Conservation (phyloP, 2,888 invertebrate species). For the Synanthedon vespiformis region DNA sequence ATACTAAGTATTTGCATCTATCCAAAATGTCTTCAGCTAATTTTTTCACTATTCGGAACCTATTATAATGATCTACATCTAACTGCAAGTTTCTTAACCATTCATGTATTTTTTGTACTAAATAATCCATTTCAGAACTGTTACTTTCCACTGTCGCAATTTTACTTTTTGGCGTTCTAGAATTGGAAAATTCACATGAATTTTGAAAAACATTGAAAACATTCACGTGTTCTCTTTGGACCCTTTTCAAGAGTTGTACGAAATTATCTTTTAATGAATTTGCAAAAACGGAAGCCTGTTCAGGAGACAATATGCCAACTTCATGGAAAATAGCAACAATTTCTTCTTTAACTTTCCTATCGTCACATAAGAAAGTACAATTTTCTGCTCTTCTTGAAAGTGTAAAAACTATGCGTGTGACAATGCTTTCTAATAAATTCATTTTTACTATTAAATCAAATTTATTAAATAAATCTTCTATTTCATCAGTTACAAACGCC, state of each 20-base stretch:
- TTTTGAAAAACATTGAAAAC: slow-evolving; percentile 21
- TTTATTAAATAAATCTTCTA: slow-evolving; percentile 18
- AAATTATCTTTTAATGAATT: slow-evolving; percentile 15
- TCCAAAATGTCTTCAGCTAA: slow-evolving; percentile 44
- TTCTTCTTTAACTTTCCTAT: slow-evolving; percentile 18
- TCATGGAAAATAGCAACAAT: slow-evolving; percentile 20
- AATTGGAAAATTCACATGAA: slow-evolving; percentile 4
- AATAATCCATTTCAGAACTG: slow-evolving; percentile 18
- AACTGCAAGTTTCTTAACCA: slow-evolving; percentile 29
- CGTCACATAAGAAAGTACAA: slow-evolving; percentile 13
- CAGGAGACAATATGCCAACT: slow-evolving; percentile 16
- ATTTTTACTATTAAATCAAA: slow-evolving; percentile 12
- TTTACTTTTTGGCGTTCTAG: slow-evolving; percentile 7
- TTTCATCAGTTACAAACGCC: slow-evolving; percentile 18
- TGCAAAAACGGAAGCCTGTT: slow-evolving; percentile 21
- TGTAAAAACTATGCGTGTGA: slow-evolving; percentile 4
- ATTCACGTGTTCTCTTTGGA: slow-evolving; percentile 12
- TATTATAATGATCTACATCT: slow-evolving; percentile 10
- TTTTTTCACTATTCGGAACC: slow-evolving; percentile 24
- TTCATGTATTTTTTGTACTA: slow-evolving; percentile 30
- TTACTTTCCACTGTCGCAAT: slow-evolving; percentile 16
- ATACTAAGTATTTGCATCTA: slow-evolving; percentile 35
- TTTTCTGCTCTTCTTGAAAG: slow-evolving; percentile 20
- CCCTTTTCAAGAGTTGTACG: slow-evolving; percentile 10
- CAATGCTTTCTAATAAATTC: slow-evolving; percentile 16